A percentile compares a stretch with the other conserved stretches of the same genome.
Evolutionary conservation across 2,888 invertebrate genomes (phyloP).

Genomic region (Mythimna lalbum): DNA sequence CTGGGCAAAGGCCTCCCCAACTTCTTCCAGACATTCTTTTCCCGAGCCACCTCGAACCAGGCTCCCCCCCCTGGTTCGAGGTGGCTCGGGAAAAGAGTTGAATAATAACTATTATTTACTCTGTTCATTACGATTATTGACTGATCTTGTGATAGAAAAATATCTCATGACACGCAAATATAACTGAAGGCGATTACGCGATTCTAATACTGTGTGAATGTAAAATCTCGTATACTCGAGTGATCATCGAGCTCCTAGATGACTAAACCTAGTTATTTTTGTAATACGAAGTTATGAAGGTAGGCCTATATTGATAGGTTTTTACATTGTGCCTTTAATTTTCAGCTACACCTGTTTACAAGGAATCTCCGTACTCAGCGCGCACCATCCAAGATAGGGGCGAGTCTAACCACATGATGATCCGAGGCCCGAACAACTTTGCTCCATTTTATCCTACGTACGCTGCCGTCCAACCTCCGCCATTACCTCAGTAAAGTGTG

Average conservation of each 20-base stretch:
- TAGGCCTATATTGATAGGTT: not conserved
- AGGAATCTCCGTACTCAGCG: constrained; percentile 91
- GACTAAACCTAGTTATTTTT: not conserved
- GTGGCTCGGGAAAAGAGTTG: no score
- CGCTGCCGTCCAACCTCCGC: constrained; percentile 90
- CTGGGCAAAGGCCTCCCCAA: no score
- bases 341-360: constrained; percentile 92
- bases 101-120: not conserved
- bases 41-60: no score
- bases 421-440: constrained; percentile 86
- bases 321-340: constrained; percentile 37
- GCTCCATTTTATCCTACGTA: constrained; percentile 92
- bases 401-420: constrained; percentile 91
- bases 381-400: constrained; percentile 92
- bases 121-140: no score
- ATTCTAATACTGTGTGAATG: not conserved
- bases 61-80: no score
- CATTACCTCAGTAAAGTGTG: constrained; percentile 80
- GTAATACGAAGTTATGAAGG: no score
- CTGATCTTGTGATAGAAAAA: no score
- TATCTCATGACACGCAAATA: no score
- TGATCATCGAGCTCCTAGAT: no score
- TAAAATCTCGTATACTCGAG: not conserved
- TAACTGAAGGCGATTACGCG: no score
- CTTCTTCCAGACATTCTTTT: no score